Percentiles rank a stretch among this genome's conserved stretches.
Evolutionary conservation across 1,140 invertebrate genomes (phyloP).

Genomic region (Helicorthomorpha holstii): DNA sequence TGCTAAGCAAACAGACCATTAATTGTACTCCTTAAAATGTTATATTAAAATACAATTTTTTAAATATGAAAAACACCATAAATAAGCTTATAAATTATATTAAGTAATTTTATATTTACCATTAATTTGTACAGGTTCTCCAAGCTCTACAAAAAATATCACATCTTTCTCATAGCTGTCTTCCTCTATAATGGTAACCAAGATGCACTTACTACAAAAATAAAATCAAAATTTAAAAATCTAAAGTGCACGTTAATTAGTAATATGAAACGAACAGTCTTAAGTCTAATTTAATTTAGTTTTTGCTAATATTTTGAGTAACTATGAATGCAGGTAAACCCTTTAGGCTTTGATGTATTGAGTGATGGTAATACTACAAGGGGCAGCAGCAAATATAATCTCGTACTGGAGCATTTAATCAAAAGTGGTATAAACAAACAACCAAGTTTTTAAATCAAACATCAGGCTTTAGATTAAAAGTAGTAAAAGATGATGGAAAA

Average conservation of each 20-base stretch:
- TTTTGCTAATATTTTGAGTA: no score
- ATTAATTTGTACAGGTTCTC: constrained; percentile 64
- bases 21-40: not conserved
- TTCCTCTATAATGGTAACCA: constrained; percentile 78
- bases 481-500: no score
- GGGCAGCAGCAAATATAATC: no score
- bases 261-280: no score
- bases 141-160: constrained; percentile 78
- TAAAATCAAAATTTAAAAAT: constrained; percentile 10
- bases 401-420: no score
- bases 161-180: constrained; percentile 97
- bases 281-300: no score
- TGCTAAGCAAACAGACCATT: not conserved
- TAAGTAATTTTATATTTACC: constrained; percentile 37
- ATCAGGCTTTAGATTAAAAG: no score
- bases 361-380: no score
- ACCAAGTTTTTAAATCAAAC: no score
- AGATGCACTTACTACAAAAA: constrained; percentile 66
- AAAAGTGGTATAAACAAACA: no score
- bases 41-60: not conserved
- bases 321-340: no score
- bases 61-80: not conserved
- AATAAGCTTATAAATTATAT: not conserved
- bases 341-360: no score
- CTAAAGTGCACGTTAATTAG: not conserved